Evolutionary conservation across 2,797 vertebrate species (phyloP).

Genomic region (Melanotaenia maccullochi): DNA sequence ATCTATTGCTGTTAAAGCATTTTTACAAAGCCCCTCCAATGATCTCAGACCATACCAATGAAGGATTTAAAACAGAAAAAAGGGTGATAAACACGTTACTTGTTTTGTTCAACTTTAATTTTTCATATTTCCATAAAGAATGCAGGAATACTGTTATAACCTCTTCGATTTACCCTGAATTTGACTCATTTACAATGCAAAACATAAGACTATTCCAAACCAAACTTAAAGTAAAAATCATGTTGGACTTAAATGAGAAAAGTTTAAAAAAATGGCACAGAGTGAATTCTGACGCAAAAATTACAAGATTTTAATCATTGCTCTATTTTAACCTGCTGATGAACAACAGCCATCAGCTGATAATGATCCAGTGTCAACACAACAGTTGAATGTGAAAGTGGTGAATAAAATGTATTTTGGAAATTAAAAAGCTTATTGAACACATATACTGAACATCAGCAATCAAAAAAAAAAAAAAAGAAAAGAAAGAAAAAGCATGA

Average conservation of each 20-base stretch:
- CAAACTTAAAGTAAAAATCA: slow-evolving; percentile 17
- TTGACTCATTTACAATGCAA: background rate
- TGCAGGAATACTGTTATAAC: slow-evolving; percentile 37
- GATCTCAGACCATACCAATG: too few species aligned
- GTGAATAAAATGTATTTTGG: slow-evolving; percentile 43
- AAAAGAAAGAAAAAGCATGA: slow-evolving; percentile 73
- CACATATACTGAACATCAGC: slow-evolving; percentile 71
- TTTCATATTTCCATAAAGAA: slow-evolving; percentile 71
- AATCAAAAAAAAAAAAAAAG: slow-evolving; percentile 82
- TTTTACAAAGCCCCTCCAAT: background rate
- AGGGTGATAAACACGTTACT: slow-evolving; percentile 21
- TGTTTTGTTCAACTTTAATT: slow-evolving; percentile 80
- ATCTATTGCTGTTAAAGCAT: background rate
- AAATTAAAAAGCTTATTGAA: slow-evolving; percentile 79
- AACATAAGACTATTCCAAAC: background rate
- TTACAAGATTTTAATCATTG: slow-evolving; percentile 74
- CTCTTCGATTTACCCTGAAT: slow-evolving; percentile 10
- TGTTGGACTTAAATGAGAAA: slow-evolving; percentile 21
- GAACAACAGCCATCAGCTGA: slow-evolving; percentile 58
- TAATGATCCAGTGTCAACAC: slow-evolving; percentile 85
- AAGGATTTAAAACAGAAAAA: slow-evolving; percentile 1
- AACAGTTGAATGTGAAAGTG: slow-evolving; percentile 66
- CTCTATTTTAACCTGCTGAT: slow-evolving; percentile 78
- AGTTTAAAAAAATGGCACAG: slow-evolving; percentile 47
- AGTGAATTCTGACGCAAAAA: slow-evolving; percentile 80